Conservation (phyloP, 2,888 invertebrate genomes). For the Liodrosophila aerea region DNA sequence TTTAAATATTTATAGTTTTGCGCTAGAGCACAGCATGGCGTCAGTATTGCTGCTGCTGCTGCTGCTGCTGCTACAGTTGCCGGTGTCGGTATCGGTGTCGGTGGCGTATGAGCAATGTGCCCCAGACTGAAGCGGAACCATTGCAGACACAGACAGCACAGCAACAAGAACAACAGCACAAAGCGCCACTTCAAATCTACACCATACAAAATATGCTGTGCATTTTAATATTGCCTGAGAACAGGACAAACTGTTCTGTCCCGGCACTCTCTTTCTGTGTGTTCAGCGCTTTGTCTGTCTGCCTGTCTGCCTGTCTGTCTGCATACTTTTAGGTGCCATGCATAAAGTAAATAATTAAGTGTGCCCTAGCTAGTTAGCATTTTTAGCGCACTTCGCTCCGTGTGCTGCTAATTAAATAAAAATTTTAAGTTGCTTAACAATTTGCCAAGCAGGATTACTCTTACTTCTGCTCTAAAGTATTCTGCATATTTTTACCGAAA, state of each 20-base stretch:
- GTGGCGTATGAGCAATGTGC: slow-evolving; percentile 53
- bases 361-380: slow-evolving; percentile 60
- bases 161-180: slow-evolving; percentile 27
- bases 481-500: slow-evolving; percentile 6
- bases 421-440: slow-evolving; percentile 66
- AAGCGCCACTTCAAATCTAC: slow-evolving; percentile 63
- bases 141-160: slow-evolving; percentile 36
- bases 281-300: slow-evolving; percentile 34
- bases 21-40: slow-evolving; percentile 63
- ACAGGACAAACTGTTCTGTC: slow-evolving; percentile 4
- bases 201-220: slow-evolving; percentile 69
- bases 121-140: slow-evolving; percentile 29
- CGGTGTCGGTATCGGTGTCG: slow-evolving; percentile 21
- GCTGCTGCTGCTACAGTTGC: slow-evolving; percentile 7
- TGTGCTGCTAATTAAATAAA: slow-evolving; percentile 65
- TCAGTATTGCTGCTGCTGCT: slow-evolving; percentile 13
- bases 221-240: slow-evolving; percentile 61
- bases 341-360: slow-evolving; percentile 77
- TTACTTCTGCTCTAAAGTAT: slow-evolving; percentile 23
- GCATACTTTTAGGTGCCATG: slow-evolving; percentile 70
- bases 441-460: slow-evolving; percentile 52
- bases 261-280: not conserved
- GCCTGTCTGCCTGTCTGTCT: slow-evolving; percentile 8
- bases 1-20: slow-evolving; percentile 73
- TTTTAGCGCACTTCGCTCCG: slow-evolving; percentile 39